A percentile compares a stretch with the other conserved stretches of the same genome.
Evolutionary conservation across 2,797 vertebrate species (phyloP).

Genomic region (Lepilemur septentrionalis): DNA sequence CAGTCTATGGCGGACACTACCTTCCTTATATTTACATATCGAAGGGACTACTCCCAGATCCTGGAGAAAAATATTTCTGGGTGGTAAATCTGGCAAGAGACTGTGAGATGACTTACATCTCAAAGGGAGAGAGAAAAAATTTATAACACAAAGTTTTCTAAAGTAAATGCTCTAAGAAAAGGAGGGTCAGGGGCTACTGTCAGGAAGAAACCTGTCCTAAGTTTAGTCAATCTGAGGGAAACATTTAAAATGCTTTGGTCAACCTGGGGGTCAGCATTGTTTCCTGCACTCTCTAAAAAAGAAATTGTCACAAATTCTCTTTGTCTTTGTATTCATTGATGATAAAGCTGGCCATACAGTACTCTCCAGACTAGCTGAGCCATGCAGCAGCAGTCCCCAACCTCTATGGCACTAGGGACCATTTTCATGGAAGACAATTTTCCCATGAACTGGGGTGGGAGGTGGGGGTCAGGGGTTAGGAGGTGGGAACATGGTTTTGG

Average conservation of each 20-base stretch:
- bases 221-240: background rate
- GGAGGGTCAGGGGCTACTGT: background rate
- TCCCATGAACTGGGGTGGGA: accelerated
- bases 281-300: background rate
- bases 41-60: background rate
- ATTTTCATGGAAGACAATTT: too few species aligned
- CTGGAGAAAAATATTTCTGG: background rate
- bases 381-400: background rate
- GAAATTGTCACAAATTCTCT: background rate
- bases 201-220: background rate
- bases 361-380: background rate
- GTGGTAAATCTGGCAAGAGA: background rate
- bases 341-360: background rate
- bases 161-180: background rate
- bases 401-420: too few species aligned
- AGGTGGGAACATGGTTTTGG: too few species aligned
- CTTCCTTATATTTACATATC: background rate
- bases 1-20: background rate
- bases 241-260: background rate
- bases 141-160: background rate
- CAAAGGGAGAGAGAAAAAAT: background rate
- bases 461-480: too few species aligned
- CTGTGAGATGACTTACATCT: background rate
- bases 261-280: background rate
- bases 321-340: background rate